Base-by-base conservation (phyloP, 2,797 vertebrate species). In the Yasuhikotakia modesta region DNA sequence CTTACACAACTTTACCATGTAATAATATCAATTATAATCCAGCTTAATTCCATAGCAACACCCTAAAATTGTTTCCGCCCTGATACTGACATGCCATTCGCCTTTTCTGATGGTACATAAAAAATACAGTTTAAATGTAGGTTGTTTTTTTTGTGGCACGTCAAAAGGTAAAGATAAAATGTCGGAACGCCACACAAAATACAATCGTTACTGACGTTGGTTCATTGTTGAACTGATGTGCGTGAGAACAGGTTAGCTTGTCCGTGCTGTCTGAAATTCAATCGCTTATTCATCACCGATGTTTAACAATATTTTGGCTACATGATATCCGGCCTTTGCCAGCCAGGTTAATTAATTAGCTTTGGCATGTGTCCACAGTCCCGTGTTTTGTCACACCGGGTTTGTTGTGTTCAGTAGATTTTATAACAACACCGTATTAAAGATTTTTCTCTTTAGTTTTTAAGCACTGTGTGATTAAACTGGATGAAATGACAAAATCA, bases 261-360 rank as follows among this genome's bases (percentile, higher is more conserved):
- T 35, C 27, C n/a, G 6, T 39, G 65, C 12, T 50, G 24, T 60
- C 13, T 55, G 63, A 50, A 81, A 78, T 63, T 48, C 7, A 55
- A 73, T 52, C 74, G 12, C 16, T 12, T 22, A 32, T 43, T 39
- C 22, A 55, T 50, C 46, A 7, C 45, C 46, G 6, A 35, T 58
- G 50, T 27, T 27, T 5, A 68, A 61, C 53, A 46, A 58, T 45
- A 32, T 72, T 82, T 78, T 32, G 43, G 80, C 17, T 52, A 80
- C 8, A 10, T 21, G 78, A 82, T 70, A 67, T 19, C 61, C 24
- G 43, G 5, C 30, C 11, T 19, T 60, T 17, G 10, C 30, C 65
- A 35, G 73, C 65, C 65, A 64, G 71, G 27, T 66, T 57, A 50
- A 48, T 80, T 55, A 60, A 64, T 81, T 63, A 13, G 24, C n/a